Conservation (phyloP, 1,140 invertebrate genomes). For the Philopotamus ludificatus region DNA sequence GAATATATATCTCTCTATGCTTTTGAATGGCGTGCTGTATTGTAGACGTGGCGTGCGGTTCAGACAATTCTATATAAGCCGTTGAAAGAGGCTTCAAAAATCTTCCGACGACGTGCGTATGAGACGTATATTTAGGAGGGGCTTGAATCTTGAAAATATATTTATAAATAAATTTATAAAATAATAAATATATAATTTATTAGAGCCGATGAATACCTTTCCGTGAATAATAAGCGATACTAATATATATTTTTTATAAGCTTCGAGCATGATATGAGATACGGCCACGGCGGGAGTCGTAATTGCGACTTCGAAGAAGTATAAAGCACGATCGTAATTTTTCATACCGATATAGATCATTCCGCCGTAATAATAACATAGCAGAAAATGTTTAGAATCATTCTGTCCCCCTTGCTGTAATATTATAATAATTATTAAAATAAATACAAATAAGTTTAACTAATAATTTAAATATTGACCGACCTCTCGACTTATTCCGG, state of each 20-base stretch:
- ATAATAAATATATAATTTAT: conserved; percentile 19
- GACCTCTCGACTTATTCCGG: conserved; percentile 84
- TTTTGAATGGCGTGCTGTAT: conserved; percentile 71
- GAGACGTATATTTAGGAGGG: conserved; percentile 89
- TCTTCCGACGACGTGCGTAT: conserved; percentile 77
- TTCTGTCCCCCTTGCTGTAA: conserved; percentile 72
- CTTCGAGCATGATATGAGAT: conserved; percentile 94
- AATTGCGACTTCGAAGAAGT: conserved; percentile 93
- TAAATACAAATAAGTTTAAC: conserved; percentile 25
- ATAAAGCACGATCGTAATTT: conserved; percentile 88
- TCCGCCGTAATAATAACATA: conserved; percentile 97
- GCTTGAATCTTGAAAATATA: conserved; percentile 58
- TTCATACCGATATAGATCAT: conserved; percentile 94
- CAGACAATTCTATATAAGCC: conserved; percentile 88
- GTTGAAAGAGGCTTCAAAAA: conserved; percentile 90
- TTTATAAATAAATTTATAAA: conserved; percentile 26
- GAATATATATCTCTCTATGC: conserved; percentile 76
- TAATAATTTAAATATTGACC: conserved; percentile 36
- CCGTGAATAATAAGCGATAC: conserved; percentile 89
- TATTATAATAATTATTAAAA: conserved; percentile 38
- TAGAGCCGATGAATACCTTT: conserved; percentile 60
- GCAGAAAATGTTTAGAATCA: conserved; percentile 89
- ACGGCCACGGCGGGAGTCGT: conserved; percentile 91
- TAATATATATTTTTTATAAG: conserved; percentile 94
- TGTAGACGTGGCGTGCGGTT: conserved; percentile 75